Conservation (phyloP, 2,888 invertebrate genomes). For the Agonum fuliginosum region DNA sequence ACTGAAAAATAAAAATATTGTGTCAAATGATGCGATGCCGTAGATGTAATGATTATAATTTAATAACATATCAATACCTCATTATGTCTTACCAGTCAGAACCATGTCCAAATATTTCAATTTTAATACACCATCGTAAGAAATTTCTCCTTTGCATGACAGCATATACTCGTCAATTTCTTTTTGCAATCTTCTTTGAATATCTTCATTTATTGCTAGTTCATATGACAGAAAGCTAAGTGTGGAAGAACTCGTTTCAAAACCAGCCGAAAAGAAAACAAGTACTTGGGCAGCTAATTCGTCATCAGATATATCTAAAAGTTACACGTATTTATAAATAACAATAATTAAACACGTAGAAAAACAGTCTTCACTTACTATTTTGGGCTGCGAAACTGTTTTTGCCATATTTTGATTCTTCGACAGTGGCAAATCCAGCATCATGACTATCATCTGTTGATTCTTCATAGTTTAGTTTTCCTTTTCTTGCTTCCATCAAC, state of each 20-base stretch:
- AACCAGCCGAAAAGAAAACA: conserved; percentile 73
- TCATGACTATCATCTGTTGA: background rate
- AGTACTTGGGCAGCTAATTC: conserved; percentile 75
- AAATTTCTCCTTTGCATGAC: conserved; percentile 65
- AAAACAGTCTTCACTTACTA: background rate
- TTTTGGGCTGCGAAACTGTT: background rate
- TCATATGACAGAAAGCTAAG: conserved; percentile 71
- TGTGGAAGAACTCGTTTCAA: conserved; percentile 71
- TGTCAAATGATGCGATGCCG: no score
- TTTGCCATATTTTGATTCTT: conserved; percentile 66
- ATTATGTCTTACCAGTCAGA: conserved; percentile 68
- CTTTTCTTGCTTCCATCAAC: conserved; percentile 63
- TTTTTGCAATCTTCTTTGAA: conserved; percentile 58
- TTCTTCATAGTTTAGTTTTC: conserved; percentile 57
- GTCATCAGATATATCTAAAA: conserved; percentile 68
- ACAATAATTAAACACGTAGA: background rate
- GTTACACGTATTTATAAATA: no score
- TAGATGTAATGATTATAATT: no score
- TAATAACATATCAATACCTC: background rate
- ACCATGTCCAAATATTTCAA: conserved; percentile 74
- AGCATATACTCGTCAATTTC: conserved; percentile 60
- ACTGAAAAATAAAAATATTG: no score
- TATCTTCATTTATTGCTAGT: conserved; percentile 70
- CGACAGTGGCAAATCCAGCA: conserved; percentile 62
- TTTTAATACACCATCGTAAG: conserved; percentile 69